Evolutionary conservation across 1,140 invertebrate species (phyloP), one percentile per base, ranked within the genome.

Genomic region (Drosophila sp.): DNA sequence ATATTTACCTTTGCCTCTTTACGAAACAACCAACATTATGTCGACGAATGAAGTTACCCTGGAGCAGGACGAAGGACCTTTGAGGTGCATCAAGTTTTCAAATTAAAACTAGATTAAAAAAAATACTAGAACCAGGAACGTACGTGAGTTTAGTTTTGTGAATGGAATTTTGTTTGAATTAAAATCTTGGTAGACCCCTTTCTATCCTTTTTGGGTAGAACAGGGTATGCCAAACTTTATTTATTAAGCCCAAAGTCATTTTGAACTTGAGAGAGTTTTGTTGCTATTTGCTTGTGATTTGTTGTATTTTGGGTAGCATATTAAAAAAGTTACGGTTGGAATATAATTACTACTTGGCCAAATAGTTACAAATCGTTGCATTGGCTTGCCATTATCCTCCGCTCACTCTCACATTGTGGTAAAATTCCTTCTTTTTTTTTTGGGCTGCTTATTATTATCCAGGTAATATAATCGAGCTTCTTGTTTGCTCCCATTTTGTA

Each of bases 401-500:
- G 8, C 17, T 17, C 17, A 17, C 17, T 17, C 17, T 17, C 8
- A 11, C 8, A 4, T 47, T 47, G 17, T 47, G 17, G 44, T 47
- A 7, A 50, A 23, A 10, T 38, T 38, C 17, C 17, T 10, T 7
- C 33, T 1, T 7, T 1, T 47, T 47, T 47, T 3, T 11, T 11
- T 25, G 10, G 17, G 17, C 44, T 50, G 56, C 70, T 61, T 76
- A 65, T 72, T 76, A 65, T 68, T 72, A 76, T 68, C 41, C 65
- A 57, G 61, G 74, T 67, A 68, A 76, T 76, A 76, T 76, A 76
- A 72, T 69, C 64, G 65, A 60, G 64, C 44, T 50, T 50, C 44
- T 50, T 47, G 38, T 68, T 62, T 40, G 57, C 69, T 50, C 44
- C 44, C 44, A 27, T 50, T 50, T 50, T 50, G 44, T 50, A 27